Percentiles rank a stretch among this genome's conserved stretches.
phyloP scores from a whole-genome alignment of 2,888 invertebrate genomes.

The Acrobasis consociella region DNA sequence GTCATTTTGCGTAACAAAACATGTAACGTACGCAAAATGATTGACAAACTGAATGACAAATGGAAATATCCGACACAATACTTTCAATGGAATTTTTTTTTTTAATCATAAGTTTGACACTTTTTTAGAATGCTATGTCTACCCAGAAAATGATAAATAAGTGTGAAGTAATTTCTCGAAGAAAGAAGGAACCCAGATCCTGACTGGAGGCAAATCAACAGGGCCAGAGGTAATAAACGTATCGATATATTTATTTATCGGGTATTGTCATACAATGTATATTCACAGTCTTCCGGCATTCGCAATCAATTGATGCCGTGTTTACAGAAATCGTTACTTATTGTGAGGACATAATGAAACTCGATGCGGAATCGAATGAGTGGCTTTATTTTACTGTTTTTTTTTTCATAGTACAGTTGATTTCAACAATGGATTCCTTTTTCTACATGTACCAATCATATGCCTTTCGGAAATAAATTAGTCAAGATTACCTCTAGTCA shows the following conservation, averaged over 20 bases:
- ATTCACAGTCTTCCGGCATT: constrained; percentile 27
- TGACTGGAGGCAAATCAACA: neutral
- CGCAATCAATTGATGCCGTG: constrained; percentile 26
- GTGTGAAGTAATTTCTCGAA: neutral
- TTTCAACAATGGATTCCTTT: no score
- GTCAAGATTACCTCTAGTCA: no score
- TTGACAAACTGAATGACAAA: no score
- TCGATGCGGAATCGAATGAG: neutral
- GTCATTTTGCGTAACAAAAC: neutral
- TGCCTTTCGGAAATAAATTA: no score
- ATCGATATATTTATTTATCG: constrained; percentile 19
- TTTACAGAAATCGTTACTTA: constrained; percentile 23
- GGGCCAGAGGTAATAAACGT: constrained; percentile 5
- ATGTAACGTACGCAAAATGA: no score
- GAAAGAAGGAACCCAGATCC: neutral
- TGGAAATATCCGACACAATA: no score
- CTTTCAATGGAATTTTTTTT: neutral
- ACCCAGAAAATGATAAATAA: no score
- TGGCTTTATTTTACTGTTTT: no score
- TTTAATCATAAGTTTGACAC: neutral
- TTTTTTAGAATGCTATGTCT: no score
- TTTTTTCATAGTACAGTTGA: no score
- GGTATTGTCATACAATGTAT: constrained; percentile 13
- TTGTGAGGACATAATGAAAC: neutral
- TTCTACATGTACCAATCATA: no score